phyloP scores from a whole-genome alignment of 2,888 invertebrate species.

The Labia minor region DNA sequence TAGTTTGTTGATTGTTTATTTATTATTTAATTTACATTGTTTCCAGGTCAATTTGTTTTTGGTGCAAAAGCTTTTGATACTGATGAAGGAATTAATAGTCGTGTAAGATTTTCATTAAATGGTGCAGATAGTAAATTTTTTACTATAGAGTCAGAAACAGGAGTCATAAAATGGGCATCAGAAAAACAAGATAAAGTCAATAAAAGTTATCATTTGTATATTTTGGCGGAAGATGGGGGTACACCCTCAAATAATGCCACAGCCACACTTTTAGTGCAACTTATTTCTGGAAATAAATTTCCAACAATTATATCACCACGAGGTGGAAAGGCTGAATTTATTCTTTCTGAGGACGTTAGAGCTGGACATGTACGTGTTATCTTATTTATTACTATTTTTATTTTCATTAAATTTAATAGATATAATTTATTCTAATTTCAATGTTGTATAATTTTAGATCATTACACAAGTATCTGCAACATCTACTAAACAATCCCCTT shows the following conservation, averaged over 20 bases:
- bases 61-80: slow-evolving; percentile 78
- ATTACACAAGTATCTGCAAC: slow-evolving; percentile 67
- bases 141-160: slow-evolving; percentile 64
- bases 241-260: slow-evolving; percentile 54
- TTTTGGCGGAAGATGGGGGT: slow-evolving; percentile 75
- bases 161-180: slow-evolving; percentile 68
- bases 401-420: too few species aligned
- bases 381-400: too few species aligned
- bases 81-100: slow-evolving; percentile 71
- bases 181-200: slow-evolving; percentile 28
- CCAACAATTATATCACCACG: slow-evolving; percentile 54
- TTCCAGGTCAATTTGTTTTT: slow-evolving; percentile 65
- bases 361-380: slow-evolving; percentile 49
- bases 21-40: slow-evolving; percentile 18
- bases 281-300: slow-evolving; percentile 66
- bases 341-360: slow-evolving; percentile 66
- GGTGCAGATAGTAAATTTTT: slow-evolving; percentile 71
- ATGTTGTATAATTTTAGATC: background rate
- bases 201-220: slow-evolving; percentile 56
- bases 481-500: slow-evolving; percentile 65
- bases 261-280: slow-evolving; percentile 62
- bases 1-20: background rate
- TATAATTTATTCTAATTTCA: too few species aligned
- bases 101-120: slow-evolving; percentile 64
- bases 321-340: slow-evolving; percentile 51